Base-by-base conservation (phyloP, 1,140 invertebrate genomes). In the Bombus waltoni region DNA sequence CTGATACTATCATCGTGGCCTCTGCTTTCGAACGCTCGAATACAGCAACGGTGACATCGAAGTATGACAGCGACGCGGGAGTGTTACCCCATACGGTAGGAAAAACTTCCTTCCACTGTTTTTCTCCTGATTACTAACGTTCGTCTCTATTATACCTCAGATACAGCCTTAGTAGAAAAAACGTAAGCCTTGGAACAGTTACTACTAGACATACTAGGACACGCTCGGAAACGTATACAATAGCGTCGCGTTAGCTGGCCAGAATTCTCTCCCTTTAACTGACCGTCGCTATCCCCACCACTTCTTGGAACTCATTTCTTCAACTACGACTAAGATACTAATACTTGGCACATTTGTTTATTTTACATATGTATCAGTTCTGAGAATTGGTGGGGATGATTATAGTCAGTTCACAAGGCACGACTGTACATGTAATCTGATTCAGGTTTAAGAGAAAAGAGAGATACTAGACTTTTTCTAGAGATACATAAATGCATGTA, bases 31-130 rank as follows among this genome's bases (percentile, higher is more conserved):
- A 62, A 72, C 65, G 78, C 28, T 81, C 71, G 70, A 65, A 25
- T 32, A 65, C 70, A 66, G 68, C 57, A 66, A 83, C 78, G 79
- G 83, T 82, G 83, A 88, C 84, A 89, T 86, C 78, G 78, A 93
- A 88, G 87, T 89, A 94, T 94, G 93, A 93, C 93, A 90, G 93
- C 93, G 87, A 94, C 93, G 93, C 93, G 92, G 93, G 94, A 94
- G 92, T 94, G 93, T 93, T 94, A 94, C 92, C 93, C 94, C 92
- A 94, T 94, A 94, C 94, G 94, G 94, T 94, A 94, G 93, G 93
- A 91, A 80, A 89, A 89, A 83, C 66, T 72, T 18, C 57, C 62
- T 62, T 73, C 72, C 82, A 62, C 76, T 42, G 28, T 68, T 87
- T 70, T 81, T 82, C 74, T 87, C 81, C n/a, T 47, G 18, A 15